phyloP scores from a whole-genome alignment of 2,888 invertebrate genomes.

The Slavum lentiscoides region DNA sequence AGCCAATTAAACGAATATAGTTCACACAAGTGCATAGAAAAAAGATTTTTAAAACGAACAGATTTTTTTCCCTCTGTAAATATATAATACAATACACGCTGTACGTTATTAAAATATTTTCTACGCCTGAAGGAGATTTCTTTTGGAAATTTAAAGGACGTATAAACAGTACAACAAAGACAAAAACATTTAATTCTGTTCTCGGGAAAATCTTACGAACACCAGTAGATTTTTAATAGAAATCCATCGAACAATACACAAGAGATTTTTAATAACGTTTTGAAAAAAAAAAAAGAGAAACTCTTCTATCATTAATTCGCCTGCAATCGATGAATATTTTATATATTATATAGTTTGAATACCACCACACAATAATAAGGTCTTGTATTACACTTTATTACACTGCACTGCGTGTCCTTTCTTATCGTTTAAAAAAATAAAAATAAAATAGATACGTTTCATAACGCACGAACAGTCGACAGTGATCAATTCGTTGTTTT shows the following conservation, averaged over 20 bases:
- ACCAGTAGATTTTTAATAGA: background rate
- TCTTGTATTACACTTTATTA: background rate
- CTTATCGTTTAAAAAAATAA: background rate
- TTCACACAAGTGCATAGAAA: background rate
- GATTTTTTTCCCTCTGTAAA: background rate
- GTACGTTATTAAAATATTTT: background rate
- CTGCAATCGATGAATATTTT: background rate
- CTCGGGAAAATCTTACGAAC: background rate
- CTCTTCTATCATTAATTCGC: background rate
- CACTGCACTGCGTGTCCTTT: background rate
- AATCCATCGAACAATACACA: constrained; percentile 12
- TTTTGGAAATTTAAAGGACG: background rate
- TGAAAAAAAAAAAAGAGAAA: background rate
- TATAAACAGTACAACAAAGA: too few species aligned
- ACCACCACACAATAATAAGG: background rate
- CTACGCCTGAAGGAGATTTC: background rate
- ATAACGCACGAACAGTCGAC: background rate
- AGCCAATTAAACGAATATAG: too few species aligned
- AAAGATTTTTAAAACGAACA: background rate
- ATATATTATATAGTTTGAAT: background rate
- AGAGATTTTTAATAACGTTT: background rate
- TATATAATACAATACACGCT: background rate
- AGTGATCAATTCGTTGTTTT: background rate
- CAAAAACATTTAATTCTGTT: background rate
- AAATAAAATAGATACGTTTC: background rate